Evolutionary conservation across 2,113 vertebrate species (phyloP), one percentile per base, ranked within the genome.

Genomic region (Corythornis madagascariensis): DNA sequence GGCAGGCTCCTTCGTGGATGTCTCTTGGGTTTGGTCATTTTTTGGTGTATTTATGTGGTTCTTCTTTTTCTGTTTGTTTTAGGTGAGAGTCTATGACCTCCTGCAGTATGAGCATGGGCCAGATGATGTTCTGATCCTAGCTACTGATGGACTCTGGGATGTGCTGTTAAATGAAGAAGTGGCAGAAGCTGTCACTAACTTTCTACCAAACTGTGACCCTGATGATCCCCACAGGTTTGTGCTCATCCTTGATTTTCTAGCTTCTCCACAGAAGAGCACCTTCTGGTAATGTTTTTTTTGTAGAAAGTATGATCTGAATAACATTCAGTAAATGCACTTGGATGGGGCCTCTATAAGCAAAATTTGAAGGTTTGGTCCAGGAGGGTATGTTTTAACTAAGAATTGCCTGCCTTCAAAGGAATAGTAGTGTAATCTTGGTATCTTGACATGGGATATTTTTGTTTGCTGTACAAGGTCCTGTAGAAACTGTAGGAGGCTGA

Each of bases 71-170:
- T 61, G 24, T 71, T 77, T 78, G 17, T 94, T 97, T 76, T 95
- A 99, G 99, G 99, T 99, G 64, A 98, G 96, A 97, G 97, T 99
- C 64, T 99, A 99, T 72, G 98, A 98, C 57, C 96, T 99, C 74
- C 93, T 97, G 22, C 97, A 98, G 96, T 97, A 96, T 0, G 98
- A 99, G 63, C 99, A 99, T 5, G 98, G 98, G 53, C 97, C 98
- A 2, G 98, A 99, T 89, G 99, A 99, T 52, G 98, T 99, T 40
- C 97, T 99, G 78, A 98, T 99, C 86, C 92, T 99, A 93, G 99
- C 99, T 90, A 99, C 99, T 4, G 99, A 99, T 24, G 99, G 99
- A 45, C 98, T 99, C 90, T 99, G 99, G 99, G 99, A 99, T 82
- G 99, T 99, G 60, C 97, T 99, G 74, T 98, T 98, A 73, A 99